Evolutionary conservation across 2,797 vertebrate species (phyloP).

Genomic region (Iguana delicatissima): DNA sequence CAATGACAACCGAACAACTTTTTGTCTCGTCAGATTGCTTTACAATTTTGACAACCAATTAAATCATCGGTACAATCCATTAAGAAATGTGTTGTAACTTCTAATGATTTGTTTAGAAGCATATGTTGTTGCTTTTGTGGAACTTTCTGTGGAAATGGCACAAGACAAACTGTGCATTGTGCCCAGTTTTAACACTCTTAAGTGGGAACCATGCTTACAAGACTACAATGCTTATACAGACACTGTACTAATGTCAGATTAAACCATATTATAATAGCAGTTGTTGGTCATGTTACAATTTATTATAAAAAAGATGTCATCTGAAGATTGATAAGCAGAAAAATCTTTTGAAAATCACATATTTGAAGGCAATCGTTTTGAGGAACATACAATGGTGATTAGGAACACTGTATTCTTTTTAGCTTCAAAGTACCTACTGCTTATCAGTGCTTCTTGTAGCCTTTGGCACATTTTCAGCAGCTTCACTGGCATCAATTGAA

Average conservation of each 20-base stretch:
- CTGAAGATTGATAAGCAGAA: slow-evolving; percentile 2
- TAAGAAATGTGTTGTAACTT: background rate
- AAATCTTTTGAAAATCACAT: slow-evolving; percentile 34
- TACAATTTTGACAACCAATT: background rate
- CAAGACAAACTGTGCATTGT: background rate
- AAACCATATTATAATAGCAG: background rate
- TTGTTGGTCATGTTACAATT: slow-evolving; percentile 3
- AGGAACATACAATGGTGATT: slow-evolving; percentile 3
- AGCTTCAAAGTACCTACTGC: slow-evolving; percentile 27
- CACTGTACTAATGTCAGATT: slow-evolving; percentile 1
- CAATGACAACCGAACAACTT: too few relatives aligned
- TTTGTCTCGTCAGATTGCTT: background rate
- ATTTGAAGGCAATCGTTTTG: slow-evolving; percentile 27
- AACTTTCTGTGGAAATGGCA: background rate
- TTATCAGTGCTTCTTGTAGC: slow-evolving; percentile 17
- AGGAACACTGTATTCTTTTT: slow-evolving; percentile 1
- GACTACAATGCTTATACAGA: background rate
- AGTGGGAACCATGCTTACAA: accelerated
- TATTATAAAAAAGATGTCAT: background rate
- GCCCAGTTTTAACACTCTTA: background rate
- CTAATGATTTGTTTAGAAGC: background rate
- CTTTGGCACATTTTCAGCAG: slow-evolving; percentile 33
- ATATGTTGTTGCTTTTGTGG: background rate
- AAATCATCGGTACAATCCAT: background rate
- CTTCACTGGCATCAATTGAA: slow-evolving; percentile 32